Evolutionary conservation across 2,113 vertebrate genomes (phyloP).

Genomic region (Indicator maculatus): DNA sequence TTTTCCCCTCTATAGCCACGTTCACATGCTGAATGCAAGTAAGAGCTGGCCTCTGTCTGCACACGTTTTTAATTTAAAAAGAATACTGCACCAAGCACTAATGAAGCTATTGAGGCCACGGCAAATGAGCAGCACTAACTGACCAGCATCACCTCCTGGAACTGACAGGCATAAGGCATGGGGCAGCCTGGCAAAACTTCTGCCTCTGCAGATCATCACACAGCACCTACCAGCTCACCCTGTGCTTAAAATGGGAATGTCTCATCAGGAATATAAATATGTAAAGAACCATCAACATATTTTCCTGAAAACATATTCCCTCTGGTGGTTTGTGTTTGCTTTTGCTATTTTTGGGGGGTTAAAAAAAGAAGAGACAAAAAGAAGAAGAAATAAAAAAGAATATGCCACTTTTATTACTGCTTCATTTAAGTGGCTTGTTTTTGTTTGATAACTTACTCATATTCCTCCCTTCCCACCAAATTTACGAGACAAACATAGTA

Average conservation of each 20-base stretch:
- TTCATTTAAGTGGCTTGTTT: neutral
- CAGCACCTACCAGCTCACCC: neutral
- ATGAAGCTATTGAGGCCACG: neutral
- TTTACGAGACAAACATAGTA: neutral
- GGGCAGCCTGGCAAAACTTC: neutral
- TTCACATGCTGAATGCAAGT: neutral
- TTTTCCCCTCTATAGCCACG: neutral
- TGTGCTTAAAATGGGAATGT: neutral
- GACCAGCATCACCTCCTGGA: neutral
- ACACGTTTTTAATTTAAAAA: neutral
- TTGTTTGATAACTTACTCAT: neutral
- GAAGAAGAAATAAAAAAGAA: neutral
- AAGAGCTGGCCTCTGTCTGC: neutral
- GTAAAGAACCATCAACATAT: neutral
- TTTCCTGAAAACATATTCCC: neutral
- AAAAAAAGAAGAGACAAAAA: too few species aligned
- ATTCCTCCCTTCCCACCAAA: neutral
- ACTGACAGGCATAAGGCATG: accelerated
- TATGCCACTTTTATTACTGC: neutral
- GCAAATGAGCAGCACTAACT: neutral
- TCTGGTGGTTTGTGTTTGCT: neutral
- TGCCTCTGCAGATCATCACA: neutral
- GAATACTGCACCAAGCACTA: neutral
- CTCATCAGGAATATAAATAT: neutral
- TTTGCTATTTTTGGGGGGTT: neutral